Conservation (phyloP, 2,113 vertebrate genomes). For the Regulus satrapa region DNA sequence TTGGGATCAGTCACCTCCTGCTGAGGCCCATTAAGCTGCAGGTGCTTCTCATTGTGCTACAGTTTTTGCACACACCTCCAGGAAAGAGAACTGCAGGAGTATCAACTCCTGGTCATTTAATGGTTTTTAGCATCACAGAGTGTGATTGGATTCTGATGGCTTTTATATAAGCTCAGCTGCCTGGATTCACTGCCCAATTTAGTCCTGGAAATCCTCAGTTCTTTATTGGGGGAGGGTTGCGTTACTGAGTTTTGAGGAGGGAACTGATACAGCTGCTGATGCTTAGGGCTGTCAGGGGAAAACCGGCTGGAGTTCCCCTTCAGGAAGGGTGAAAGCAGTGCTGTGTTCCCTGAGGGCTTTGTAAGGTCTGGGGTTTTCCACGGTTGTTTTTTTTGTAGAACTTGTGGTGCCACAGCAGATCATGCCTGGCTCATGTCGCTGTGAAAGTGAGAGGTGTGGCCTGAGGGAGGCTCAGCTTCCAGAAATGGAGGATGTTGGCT, state of each 20-base stretch:
- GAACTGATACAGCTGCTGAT: neutral
- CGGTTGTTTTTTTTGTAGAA: accelerated
- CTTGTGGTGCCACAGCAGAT: neutral
- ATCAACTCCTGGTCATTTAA: neutral
- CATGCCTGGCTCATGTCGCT: neutral
- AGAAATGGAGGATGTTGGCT: neutral
- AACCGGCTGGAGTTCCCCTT: neutral
- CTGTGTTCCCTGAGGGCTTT: neutral
- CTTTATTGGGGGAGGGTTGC: neutral
- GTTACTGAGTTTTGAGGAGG: neutral
- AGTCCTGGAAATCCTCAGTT: neutral
- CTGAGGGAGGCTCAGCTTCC: neutral
- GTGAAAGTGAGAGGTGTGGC: neutral
- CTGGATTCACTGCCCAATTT: neutral
- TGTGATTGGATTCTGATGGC: neutral
- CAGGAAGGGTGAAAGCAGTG: neutral
- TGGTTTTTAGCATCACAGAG: neutral
- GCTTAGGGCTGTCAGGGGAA: neutral
- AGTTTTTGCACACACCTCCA: neutral
- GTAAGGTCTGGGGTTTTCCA: neutral
- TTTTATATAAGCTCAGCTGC: neutral
- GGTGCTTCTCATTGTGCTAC: neutral
- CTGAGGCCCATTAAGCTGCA: neutral
- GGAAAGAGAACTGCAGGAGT: neutral
- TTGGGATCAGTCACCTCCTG: neutral